Evolutionary conservation across 1,140 invertebrate species (phyloP).

Genomic region (Solen grandis): DNA sequence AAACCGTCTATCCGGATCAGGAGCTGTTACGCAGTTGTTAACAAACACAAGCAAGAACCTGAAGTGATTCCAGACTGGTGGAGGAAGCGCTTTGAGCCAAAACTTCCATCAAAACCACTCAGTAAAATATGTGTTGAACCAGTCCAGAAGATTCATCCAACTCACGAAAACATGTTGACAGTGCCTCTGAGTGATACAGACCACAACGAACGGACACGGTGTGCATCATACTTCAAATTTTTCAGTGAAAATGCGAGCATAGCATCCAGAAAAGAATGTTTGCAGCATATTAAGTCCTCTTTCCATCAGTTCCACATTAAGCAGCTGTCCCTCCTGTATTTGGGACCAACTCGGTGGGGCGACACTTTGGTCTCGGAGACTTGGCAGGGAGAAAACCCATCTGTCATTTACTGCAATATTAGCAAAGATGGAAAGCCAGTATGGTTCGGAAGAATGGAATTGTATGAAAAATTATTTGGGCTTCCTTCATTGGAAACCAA

Average conservation of each 20-base stretch:
- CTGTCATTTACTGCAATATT: conserved; percentile 62
- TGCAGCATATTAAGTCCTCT: conserved; percentile 58
- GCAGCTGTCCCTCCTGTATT: conserved; percentile 64
- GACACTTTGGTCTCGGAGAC: conserved; percentile 63
- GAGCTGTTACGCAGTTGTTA: conserved; percentile 63
- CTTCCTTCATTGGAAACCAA: conserved; percentile 36
- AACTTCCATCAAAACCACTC: conserved; percentile 5
- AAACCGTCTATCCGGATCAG: conserved; percentile 60
- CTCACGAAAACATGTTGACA: conserved; percentile 56
- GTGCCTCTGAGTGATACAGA: conserved; percentile 68
- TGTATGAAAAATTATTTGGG: conserved; percentile 65
- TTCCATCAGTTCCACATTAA: conserved; percentile 70
- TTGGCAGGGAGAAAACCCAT: conserved; percentile 63
- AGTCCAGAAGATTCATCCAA: conserved; percentile 26
- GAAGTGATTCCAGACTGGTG: conserved; percentile 67
- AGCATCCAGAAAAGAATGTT: conserved; percentile 62
- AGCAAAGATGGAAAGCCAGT: conserved; percentile 44
- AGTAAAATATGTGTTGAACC: conserved; percentile 30
- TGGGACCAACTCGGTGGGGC: conserved; percentile 65
- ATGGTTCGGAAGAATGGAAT: conserved; percentile 66
- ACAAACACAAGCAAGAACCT: conserved; percentile 40
- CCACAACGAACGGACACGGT: conserved; percentile 60
- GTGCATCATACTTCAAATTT: conserved; percentile 68
- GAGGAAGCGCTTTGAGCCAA: conserved; percentile 53
- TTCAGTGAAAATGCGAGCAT: conserved; percentile 69